A percentile compares a stretch with the other conserved stretches of the same genome.
phyloP scores from a whole-genome alignment of 2,797 vertebrate genomes.

The Enteromius radiatus region DNA sequence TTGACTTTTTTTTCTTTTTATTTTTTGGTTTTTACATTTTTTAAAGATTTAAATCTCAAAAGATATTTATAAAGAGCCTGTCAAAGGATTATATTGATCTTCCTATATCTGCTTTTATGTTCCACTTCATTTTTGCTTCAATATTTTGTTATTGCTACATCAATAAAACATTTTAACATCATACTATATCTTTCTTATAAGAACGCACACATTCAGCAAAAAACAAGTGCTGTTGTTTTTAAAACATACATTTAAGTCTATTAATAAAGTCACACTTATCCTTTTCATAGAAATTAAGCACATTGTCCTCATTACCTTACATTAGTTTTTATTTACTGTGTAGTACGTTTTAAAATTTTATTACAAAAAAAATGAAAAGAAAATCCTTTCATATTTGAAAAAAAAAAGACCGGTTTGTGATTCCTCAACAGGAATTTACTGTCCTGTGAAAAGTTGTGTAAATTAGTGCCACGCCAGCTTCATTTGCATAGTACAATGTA shows the following conservation, averaged over 20 bases:
- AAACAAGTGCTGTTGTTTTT: too few species aligned
- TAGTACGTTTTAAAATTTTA: neutral
- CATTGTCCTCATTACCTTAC: neutral
- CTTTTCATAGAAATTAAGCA: neutral
- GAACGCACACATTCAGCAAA: neutral
- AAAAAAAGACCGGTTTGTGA: neutral
- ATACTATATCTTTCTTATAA: neutral
- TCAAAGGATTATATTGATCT: conserved; percentile 5
- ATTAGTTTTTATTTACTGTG: neutral
- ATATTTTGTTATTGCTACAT: neutral
- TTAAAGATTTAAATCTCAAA: neutral
- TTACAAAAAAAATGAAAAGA: too few species aligned
- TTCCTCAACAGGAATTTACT: neutral
- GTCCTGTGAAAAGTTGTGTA: neutral
- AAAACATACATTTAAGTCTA: neutral
- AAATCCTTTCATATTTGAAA: neutral
- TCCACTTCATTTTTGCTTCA: neutral
- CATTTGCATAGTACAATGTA: neutral
- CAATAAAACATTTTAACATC: neutral
- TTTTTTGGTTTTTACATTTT: neutral
- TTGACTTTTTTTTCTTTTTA: neutral
- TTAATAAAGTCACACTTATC: neutral
- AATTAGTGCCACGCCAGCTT: conserved; percentile 11
- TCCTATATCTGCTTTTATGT: neutral
- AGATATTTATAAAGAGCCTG: conserved; percentile 26